These are phyloP conservation scores for Origma solitaria DNA, from an alignment of 2,113 vertebrate genomes.

Conservation along the genomic window DNA sequence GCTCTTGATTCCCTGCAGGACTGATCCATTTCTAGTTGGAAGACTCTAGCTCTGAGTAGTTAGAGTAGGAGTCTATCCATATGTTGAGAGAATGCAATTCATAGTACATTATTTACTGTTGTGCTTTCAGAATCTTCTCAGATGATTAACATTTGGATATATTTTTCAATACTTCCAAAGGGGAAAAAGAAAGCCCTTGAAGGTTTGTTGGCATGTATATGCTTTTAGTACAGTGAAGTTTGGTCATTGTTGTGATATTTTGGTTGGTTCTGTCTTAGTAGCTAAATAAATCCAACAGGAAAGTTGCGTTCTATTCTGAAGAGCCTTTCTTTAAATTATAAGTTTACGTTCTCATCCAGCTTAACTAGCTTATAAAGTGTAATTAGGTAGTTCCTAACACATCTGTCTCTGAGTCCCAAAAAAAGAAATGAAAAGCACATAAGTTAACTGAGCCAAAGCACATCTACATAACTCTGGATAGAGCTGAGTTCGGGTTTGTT, in stretches of 20 bases:
- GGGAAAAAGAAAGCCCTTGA: background rate
- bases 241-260: background rate
- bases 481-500: background rate
- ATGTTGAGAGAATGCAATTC: background rate
- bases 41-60: background rate
- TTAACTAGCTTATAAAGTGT: background rate
- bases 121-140: background rate
- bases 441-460: background rate
- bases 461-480: background rate
- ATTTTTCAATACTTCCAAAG: background rate
- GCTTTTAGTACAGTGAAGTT: background rate
- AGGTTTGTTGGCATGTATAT: background rate
- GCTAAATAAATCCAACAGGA: background rate
- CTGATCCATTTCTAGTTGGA: background rate
- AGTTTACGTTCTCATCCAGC: background rate
- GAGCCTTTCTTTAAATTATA: background rate
- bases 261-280: background rate
- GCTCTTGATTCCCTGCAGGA: background rate
- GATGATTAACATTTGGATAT: background rate
- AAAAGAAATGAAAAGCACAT: background rate
- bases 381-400: background rate
- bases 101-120: background rate
- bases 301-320: background rate
- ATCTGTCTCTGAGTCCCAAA: background rate
- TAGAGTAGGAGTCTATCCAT: background rate